Base-by-base conservation (phyloP, 2,113 vertebrate genomes). In the Phaethon lepturus region DNA sequence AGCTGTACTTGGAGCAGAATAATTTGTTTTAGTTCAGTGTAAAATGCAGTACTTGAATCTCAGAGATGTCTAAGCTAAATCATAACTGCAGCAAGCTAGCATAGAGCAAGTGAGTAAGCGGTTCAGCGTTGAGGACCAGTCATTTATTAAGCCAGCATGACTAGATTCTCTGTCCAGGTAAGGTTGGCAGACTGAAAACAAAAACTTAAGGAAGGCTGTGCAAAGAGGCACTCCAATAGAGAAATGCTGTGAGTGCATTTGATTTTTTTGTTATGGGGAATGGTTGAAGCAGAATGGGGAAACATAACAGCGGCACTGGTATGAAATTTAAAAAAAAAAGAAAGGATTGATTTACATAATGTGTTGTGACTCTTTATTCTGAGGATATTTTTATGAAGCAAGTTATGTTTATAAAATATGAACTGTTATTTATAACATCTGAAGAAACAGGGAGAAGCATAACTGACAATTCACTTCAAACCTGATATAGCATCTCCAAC, bases 201-300 rank as follows among this genome's bases (percentile, higher is more conserved):
- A 25, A 50, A 25, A 10, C 3, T 17, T 42, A 2, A 0, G 2
- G 2, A 42, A 47, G 29, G 19, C 10, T 25, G 8, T 55, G 35
- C 6, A 6, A 53, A 71, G 59, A 52, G 38, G 17, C 33, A 23
- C 3, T 13, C 20, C 2, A 0, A 20, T 5, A 31, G 38, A 63
- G 13, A 81, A 73, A 67, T 8, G 6, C 17, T 16, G 7, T 24
- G 55, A 50, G 6, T 45, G 19, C 3, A 1, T 68, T 59, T 60
- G 15, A 26, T 62, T 58, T 14, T 55, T 76, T 77, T 33, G 11
- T 53, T n/a, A 7, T 0, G 35, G 28, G 19, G 29, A 26, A 11
- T 38, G 86, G n/a, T n/a, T 64, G 40, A 73, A 88, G 58, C 13
- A 8, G 52, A 81, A 38, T 18, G 11, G 17, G 47, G 25, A 50